Base-by-base conservation (phyloP, 2,888 invertebrate genomes). In the Hemicrepidius hirtus region DNA sequence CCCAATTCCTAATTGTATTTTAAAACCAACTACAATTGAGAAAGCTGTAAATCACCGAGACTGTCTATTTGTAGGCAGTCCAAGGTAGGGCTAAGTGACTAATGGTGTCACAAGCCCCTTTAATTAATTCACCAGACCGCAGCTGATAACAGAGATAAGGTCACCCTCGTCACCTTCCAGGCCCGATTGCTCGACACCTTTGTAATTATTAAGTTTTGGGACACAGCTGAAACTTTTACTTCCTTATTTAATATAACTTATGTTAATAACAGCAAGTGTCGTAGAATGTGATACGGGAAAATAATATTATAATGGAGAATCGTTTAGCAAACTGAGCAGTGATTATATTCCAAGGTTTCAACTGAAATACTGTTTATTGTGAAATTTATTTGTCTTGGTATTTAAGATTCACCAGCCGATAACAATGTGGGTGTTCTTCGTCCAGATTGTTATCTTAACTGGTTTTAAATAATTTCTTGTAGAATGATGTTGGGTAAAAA, bases 41-140 rank as follows among this genome's bases (percentile, higher is more conserved):
- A 70, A 70, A 81, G 77, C 79, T 82, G 82, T 83, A 84, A 84
- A 83, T 84, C 83, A 83, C 82, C 70, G 80, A 77, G 79, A 80
- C 80, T 82, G 82, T 83, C 82, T 82, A 82, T 83, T 82, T 81
- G 82, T 82, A 83, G 82, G 80, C 81, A 81, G 81, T 75, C 79
- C 77, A 79, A 80, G 80, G 79, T 78, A 82, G 80, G 80, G 80
- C 80, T 84, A 84, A 84, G 84, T 84, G 84, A 84, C 84, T 84
- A 84, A 84, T 84, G 84, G 83, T 84, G 84, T 85, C 84, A 82
- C 82, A 81, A 82, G 82, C 80, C 82, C 81, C 83, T 82, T 84
- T 84, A 84, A 84, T 84, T 84, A 84, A 84, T 84, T 84, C 82
- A 83, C 83, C 82, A 83, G 81, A 81, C 81, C 82, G 80, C 80